These are phyloP conservation scores for Acanthopleura granulata DNA, from an alignment of 2,888 invertebrate species.

Conservation along the genomic window DNA sequence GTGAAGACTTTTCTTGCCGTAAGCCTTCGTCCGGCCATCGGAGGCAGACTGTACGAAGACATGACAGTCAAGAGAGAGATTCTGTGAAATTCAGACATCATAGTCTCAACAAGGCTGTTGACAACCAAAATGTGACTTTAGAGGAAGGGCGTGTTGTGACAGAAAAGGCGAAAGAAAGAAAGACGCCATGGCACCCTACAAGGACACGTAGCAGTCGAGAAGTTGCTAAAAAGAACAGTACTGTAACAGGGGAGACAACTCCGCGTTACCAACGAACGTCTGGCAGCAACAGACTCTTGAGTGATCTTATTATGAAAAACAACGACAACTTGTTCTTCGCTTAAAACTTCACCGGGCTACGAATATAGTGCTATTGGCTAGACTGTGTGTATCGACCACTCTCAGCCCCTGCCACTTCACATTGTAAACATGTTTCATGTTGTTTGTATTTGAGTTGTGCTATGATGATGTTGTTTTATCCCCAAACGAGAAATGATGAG, in stretches of 20 bases:
- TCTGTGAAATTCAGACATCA: neutral
- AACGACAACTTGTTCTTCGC: constrained; percentile 16
- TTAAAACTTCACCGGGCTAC: neutral
- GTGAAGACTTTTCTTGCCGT: neutral
- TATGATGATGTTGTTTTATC: too few species aligned
- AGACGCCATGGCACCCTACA: neutral
- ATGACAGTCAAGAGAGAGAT: too few species aligned
- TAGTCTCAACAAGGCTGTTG: neutral
- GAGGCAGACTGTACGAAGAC: neutral
- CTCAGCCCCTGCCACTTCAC: too few species aligned
- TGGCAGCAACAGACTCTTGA: constrained; percentile 6
- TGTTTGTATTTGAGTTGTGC: too few species aligned
- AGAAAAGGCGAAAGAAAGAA: too few species aligned
- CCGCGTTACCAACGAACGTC: neutral
- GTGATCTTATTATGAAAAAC: constrained; percentile 4
- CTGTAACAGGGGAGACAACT: constrained; percentile 1
- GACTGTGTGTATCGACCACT: too few species aligned
- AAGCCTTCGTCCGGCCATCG: neutral
- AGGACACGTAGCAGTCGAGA: neutral
- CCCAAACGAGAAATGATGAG: too few species aligned
- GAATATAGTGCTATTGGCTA: neutral
- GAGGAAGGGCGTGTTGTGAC: too few species aligned
- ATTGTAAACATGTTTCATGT: too few species aligned
- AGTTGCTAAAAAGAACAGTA: neutral
- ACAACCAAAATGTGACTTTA: neutral